phyloP scores from a whole-genome alignment of 2,797 vertebrate genomes.

The Acrossocheilus wenchowensis region DNA sequence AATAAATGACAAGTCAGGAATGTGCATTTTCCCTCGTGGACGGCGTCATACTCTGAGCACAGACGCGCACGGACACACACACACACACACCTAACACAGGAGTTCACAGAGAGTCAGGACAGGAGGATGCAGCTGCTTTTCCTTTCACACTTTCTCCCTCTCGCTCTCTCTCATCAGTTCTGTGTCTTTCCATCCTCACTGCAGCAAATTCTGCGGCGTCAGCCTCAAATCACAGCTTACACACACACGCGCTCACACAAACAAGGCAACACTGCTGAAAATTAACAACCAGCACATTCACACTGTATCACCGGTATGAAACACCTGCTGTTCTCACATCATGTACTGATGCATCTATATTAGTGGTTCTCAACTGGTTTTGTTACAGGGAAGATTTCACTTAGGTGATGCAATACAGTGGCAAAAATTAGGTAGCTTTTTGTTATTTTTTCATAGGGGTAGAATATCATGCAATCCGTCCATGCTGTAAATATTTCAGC shows the following conservation, averaged over 20 bases:
- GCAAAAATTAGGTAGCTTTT: background rate
- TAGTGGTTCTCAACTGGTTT: slow-evolving; percentile 1
- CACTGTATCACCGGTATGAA: background rate
- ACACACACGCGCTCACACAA: slow-evolving; percentile 36
- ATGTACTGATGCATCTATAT: background rate
- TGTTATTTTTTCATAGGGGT: background rate
- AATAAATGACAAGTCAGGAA: slow-evolving; percentile 8
- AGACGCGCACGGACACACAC: slow-evolving; percentile 1
- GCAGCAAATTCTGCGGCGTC: slow-evolving; percentile 61
- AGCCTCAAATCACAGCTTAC: slow-evolving; percentile 50
- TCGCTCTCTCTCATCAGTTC: slow-evolving; percentile 49
- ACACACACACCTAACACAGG: slow-evolving; percentile 22
- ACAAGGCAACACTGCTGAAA: slow-evolving; percentile 22
- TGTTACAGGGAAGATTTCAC: background rate
- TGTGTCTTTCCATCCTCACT: slow-evolving; percentile 58
- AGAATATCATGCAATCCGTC: background rate
- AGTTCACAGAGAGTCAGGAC: slow-evolving; percentile 51
- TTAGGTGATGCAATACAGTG: background rate
- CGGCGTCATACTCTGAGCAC: slow-evolving; percentile 12
- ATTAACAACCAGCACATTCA: slow-evolving; percentile 19
- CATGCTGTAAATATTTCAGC: background rate
- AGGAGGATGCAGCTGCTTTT: slow-evolving; percentile 50
- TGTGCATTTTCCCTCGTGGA: slow-evolving; percentile 2
- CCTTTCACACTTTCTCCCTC: slow-evolving; percentile 46
- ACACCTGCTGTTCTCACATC: slow-evolving; percentile 34